These are phyloP conservation scores for Onthophagus taurus DNA, from an alignment of 1,140 invertebrate genomes.

Conservation along the genomic window DNA sequence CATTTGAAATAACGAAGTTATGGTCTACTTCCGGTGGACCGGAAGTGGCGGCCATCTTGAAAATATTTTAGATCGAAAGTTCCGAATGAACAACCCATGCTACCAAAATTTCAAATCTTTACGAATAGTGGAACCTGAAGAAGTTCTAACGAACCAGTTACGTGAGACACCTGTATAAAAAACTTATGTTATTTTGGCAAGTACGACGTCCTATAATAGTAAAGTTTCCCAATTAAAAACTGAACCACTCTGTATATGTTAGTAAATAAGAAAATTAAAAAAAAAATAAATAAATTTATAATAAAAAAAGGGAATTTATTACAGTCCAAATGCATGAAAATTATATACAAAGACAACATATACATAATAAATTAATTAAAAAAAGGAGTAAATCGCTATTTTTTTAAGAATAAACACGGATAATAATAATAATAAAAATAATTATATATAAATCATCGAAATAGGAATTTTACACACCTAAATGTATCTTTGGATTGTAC, in stretches of 20 bases:
- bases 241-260: constrained; percentile 5
- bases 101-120: too few relatives aligned
- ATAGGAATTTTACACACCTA: constrained; percentile 13
- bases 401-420: neutral
- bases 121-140: too few relatives aligned
- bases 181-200: too few relatives aligned
- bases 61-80: too few relatives aligned
- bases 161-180: too few relatives aligned
- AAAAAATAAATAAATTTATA: constrained; percentile 15
- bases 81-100: too few relatives aligned
- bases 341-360: constrained; percentile 19
- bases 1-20: too few relatives aligned
- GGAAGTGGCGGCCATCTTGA: too few relatives aligned
- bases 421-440: constrained; percentile 8
- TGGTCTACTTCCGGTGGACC: too few relatives aligned
- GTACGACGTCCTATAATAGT: too few relatives aligned
- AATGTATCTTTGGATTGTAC: constrained; percentile 35
- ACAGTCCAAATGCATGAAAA: constrained; percentile 12
- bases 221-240: too few relatives aligned
- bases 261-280: constrained; percentile 2
- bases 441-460: neutral
- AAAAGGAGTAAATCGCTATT: neutral
- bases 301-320: constrained; percentile 12
- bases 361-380: constrained; percentile 13
- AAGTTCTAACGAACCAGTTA: too few relatives aligned